Base-by-base conservation (phyloP, 2,113 vertebrate species). In the Tringa solitaria region DNA sequence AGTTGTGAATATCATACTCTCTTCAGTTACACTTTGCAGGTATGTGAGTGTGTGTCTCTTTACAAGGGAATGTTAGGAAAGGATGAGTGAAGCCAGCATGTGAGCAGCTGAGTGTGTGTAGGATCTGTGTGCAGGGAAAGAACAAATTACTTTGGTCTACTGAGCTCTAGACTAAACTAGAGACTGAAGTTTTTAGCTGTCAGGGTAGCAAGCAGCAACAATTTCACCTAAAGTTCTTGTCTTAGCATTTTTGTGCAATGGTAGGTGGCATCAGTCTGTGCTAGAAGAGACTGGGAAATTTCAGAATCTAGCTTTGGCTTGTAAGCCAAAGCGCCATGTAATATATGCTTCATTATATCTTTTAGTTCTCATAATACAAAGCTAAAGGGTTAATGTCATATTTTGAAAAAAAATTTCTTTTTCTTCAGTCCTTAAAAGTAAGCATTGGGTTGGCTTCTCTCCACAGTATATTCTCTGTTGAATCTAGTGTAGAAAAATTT, bases 31-130 rank as follows among this genome's bases (percentile, higher is more conserved):
- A 37, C 9, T 39, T 14, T 63, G 26, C 56, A 72, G 41, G 24
- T 67, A 28, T 23, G 14, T 24, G 17, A 45, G 27, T 33, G 13
- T 11, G 8, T 20, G 17, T 59, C 12, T 76, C 19, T 73, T 53
- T 57, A 27, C 12, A 45, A 43, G 1, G 4, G 4, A 75, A 22
- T n/a, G 54, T 16, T 15, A 74, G 28, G 11, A 67, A 87, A 79
- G 12, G 8, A 59, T 59, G 33, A 0, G 0, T 78, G 56, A 90
- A 88, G 26, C 9, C 0, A 1, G 23, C 15, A 56, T 8, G 33
- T 45, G 53, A 53, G 8, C 39, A 57, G 3, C 6, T 15, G 39
- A 73, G 9, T 16, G 20, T 15, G 3, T 13, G 7, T 9, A 67
- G 53, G 24, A 30, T 20, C 18, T 85, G 21, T 69, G 63, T 61